These are phyloP conservation scores for Ormyrus rosae DNA, from an alignment of 2,888 invertebrate species.

Conservation along the genomic window DNA sequence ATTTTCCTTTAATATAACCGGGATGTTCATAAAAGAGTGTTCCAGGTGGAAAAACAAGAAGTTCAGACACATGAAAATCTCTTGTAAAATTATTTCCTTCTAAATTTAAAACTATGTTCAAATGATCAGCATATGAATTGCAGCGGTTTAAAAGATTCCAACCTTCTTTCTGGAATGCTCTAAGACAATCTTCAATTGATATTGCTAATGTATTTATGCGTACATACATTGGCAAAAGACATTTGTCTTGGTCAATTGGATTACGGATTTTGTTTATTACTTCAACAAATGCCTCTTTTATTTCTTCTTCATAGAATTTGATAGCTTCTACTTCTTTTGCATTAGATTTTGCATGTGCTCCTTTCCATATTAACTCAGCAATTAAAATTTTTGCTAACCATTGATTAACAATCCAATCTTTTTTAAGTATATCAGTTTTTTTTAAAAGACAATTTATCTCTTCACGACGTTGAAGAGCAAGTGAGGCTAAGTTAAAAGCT, in stretches of 20 bases:
- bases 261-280: slow-evolving; percentile 42
- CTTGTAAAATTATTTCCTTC: slow-evolving; percentile 82
- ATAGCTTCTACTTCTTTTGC: slow-evolving; percentile 85
- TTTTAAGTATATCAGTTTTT: slow-evolving; percentile 80
- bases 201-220: slow-evolving; percentile 88
- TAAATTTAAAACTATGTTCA: slow-evolving; percentile 79
- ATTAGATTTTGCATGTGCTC: slow-evolving; percentile 81
- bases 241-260: slow-evolving; percentile 58
- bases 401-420: slow-evolving; percentile 82
- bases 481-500: slow-evolving; percentile 81
- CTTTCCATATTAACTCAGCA: slow-evolving; percentile 89
- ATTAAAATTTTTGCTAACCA: slow-evolving; percentile 87
- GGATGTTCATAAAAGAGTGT: slow-evolving; percentile 84
- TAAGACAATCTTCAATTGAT: slow-evolving; percentile 82
- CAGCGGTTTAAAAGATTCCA: slow-evolving; percentile 80
- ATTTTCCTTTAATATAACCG: slow-evolving; percentile 82
- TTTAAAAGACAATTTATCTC: slow-evolving; percentile 83
- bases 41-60: slow-evolving; percentile 89
- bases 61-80: slow-evolving; percentile 90
- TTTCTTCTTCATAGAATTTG: slow-evolving; percentile 80
- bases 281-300: slow-evolving; percentile 74
- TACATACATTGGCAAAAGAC: slow-evolving; percentile 86
- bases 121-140: slow-evolving; percentile 81
- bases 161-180: slow-evolving; percentile 83
- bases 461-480: slow-evolving; percentile 81